Evolutionary conservation across 2,797 vertebrate species (phyloP).

Genomic region (Cuculus canorus): DNA sequence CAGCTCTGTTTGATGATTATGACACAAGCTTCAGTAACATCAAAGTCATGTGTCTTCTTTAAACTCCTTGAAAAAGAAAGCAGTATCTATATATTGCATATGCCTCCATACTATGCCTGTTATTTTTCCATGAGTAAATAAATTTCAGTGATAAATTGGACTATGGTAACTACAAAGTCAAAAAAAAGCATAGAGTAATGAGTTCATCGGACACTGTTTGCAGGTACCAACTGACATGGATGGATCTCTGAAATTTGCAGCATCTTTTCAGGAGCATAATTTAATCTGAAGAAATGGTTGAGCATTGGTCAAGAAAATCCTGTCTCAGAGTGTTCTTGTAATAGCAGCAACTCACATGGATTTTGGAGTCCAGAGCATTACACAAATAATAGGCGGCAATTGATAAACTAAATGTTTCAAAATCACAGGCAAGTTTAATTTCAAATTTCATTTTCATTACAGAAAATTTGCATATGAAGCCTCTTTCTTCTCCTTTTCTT

Average conservation of each 20-base stretch:
- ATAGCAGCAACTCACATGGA: not conserved
- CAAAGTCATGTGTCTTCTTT: slow-evolving; percentile 3
- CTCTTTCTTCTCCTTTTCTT: not conserved
- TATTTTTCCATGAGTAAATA: not conserved
- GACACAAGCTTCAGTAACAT: slow-evolving; percentile 15
- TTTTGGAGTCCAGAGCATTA: not conserved
- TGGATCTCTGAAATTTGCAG: not conserved
- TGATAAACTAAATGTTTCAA: not conserved
- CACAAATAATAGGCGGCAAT: not conserved
- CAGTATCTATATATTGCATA: not conserved
- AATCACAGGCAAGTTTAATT: not conserved
- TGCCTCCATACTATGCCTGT: not conserved
- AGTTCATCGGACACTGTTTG: not conserved
- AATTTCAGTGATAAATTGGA: not conserved
- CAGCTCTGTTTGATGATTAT: not conserved
- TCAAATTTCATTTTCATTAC: not conserved
- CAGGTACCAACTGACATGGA: not conserved
- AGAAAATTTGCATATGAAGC: not conserved
- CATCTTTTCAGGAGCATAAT: not conserved
- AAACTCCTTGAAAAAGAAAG: not conserved
- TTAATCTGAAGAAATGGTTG: not conserved
- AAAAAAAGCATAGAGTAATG: not conserved
- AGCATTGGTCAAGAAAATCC: not conserved
- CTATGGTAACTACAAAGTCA: not conserved
- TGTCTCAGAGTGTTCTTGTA: not conserved